Evolutionary conservation across 1,140 invertebrate genomes (phyloP), one percentile per base, ranked within the genome.

Genomic region (Lasaia peninsularis): DNA sequence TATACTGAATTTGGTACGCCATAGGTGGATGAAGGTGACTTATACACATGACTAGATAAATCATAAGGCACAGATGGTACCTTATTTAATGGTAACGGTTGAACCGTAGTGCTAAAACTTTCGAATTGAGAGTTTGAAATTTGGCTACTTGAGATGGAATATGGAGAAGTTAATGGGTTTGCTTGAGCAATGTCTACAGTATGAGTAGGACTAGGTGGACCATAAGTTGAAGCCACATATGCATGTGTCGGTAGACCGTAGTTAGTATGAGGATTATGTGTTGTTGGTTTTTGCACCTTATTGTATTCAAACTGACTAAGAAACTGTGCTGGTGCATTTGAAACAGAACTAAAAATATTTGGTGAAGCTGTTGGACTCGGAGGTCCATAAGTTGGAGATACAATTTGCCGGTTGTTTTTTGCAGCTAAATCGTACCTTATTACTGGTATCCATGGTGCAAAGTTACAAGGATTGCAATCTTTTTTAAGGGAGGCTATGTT

Each of bases 381-480:
- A 18, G 80, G 69, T 6, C 82, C 80, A 52, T 87, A 86, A 5
- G 80, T 82, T 12, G 81, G 74, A 50, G 62, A 64, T n/a, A 60
- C 28, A 68, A 61, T 84, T 52, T 73, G 73, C 53, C 69, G 60
- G 28, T 56, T 34, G 58, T 63, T 80, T 71, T 75, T 75, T 58
- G 62, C 56, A 53, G 71, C 67, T 70, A 81, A 71, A 66, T 88
- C 79, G 66, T 89, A 88, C 74, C 75, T 84, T 44, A 91, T 85
- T 65, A 96, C 92, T 2, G 95, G 95, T 61, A 94, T 92, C 95
- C 95, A 96, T 54, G 95, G 94, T 61, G 92, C 90, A 65, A 92
- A 91, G 78, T 96, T 95, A 71, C 95, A 96, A 52, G 93, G 90
- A 73, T 93, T 93, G 68, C 94, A 96, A 55, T 90, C 86, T 69